Base-by-base conservation (phyloP, 2,888 invertebrate genomes). In the Coecobrya sp. region DNA sequence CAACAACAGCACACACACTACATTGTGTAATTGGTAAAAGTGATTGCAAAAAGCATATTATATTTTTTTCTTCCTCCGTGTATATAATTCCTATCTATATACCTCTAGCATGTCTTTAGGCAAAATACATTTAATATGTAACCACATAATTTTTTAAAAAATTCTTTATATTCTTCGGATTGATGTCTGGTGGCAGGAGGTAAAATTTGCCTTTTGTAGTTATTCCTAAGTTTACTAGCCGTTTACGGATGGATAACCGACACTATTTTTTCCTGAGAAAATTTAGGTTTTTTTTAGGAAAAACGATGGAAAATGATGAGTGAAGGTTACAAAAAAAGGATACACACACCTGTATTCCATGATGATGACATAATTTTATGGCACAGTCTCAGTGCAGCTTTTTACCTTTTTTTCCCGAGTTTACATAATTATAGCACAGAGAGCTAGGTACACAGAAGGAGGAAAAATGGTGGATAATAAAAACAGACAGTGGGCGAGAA, bases 181-280 rank as follows among this genome's bases (percentile, higher is more conserved):
- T 84, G 84, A 22, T 87, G 73, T 86, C 70, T 27, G 42, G n/a
- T 70, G 27, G 27, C 79, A 79, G 49, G 25, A 52, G 27, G 27
- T 27, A 1, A 70, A 36, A 25, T 49, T 55, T 49, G 25, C 22
- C 25, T 22, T 45, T 76, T 49, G 52, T 55, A 55, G n/a, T 45
- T 27, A 7, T 79, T 79, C 27, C 49, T 79, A 27, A 45, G 11
- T 76, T 19, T 55, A 1, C 19, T 85, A 85, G 42, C 59, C 59
- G 76, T n/a, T n/a, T n/a, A 70, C 70, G 82, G 70, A 89, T 89
- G 89, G 89, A 70, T 52, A 89, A 22, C 82, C 89, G 82, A 89
- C 89, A 88, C 73, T 85, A n/a, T 65, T 27, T 70, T 87, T 81
- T 88, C 65, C 55, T 36, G 82, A 68, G 82, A 89, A 82, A 68